phyloP scores from a whole-genome alignment of 2,113 vertebrate species.

The Hucho hucho region DNA sequence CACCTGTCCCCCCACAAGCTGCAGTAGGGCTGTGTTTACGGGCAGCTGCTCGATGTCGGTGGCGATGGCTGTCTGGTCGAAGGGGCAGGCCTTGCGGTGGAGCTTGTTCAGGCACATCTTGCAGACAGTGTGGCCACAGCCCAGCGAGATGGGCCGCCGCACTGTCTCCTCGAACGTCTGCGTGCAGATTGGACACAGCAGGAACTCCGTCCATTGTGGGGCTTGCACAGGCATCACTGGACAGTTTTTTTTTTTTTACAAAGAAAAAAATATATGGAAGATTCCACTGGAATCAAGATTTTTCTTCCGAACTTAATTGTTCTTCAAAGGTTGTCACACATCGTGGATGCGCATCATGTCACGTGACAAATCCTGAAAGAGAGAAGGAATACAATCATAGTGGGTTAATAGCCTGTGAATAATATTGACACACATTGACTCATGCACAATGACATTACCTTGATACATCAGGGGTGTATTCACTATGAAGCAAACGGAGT shows the following conservation, averaged over 20 bases:
- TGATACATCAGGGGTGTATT: no score
- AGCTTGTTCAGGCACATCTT: constrained; percentile 99
- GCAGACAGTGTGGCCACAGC: constrained; percentile 97
- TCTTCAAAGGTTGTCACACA: constrained; percentile 87
- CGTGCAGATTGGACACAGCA: constrained; percentile 98
- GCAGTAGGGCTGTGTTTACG: constrained; percentile 93
- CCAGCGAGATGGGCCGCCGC: constrained; percentile 95
- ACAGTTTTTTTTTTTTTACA: constrained; percentile 71
- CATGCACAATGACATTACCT: no score
- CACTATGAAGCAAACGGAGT: no score
- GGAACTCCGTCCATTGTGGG: constrained; percentile 99
- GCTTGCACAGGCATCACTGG: constrained; percentile 98
- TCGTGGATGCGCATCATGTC: constrained; percentile 94
- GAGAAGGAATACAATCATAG: constrained; percentile 41
- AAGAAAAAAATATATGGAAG: constrained; percentile 81
- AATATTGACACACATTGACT: no score
- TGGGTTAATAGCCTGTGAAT: no score
- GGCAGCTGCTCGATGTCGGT: constrained; percentile 97
- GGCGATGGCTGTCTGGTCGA: constrained; percentile 98
- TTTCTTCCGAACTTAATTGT: constrained; percentile 75
- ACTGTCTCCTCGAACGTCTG: constrained; percentile 98
- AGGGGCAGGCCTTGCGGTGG: constrained; percentile 97
- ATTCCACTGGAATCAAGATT: constrained; percentile 99
- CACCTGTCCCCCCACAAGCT: constrained; percentile 95
- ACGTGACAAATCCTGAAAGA: constrained; percentile 81